Evolutionary conservation across 2,888 invertebrate species (phyloP), one percentile per base, ranked within the genome.

Genomic region (Onchidella celtica): DNA sequence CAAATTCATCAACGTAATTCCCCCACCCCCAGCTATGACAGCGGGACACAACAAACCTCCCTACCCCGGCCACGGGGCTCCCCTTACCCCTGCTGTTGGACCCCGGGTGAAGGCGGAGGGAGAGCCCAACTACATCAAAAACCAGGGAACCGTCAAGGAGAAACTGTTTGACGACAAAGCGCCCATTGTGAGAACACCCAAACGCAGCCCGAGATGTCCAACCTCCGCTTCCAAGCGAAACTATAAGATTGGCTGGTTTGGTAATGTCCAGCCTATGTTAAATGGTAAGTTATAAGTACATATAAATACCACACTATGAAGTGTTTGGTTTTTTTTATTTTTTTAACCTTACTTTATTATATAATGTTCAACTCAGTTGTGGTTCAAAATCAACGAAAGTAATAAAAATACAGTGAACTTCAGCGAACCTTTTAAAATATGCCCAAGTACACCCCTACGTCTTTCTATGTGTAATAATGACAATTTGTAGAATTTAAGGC

Each of bases 71-170:
- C 80, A 80, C n/a, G 70, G 75, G 27, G 57, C 11, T 1, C 21
- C 3, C 3, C 47, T 79, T 27, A 40, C 74, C 21, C 82, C 80
- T 21, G 55, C 74, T 0, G 86, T 83, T 0, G 86, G 81, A 21
- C 87, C 88, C 14, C 81, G 90, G n/a, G 86, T 90, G 17, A 87
- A 86, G 40, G 83, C 86, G 11, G 84, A 87, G 29, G 89, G 86
- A 3, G 86, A 88, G 47, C 83, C 85, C 9, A 79, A 86, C 73
- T 85, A 87, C 29, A 79, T 72, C 32, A 84, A 81, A 57, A 87
- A 85, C 59, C 83, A 86, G 59, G 89, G 90, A 3, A 86, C 87
- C 9, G 83, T 90, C 27, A 86, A 87, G 47, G 82, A 81, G 61
- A 86, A 86, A 86, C 55, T 79, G 2, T 79, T 72, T 65, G 79